Base-by-base conservation (phyloP, 2,797 vertebrate species). In the Syngnathus acus region DNA sequence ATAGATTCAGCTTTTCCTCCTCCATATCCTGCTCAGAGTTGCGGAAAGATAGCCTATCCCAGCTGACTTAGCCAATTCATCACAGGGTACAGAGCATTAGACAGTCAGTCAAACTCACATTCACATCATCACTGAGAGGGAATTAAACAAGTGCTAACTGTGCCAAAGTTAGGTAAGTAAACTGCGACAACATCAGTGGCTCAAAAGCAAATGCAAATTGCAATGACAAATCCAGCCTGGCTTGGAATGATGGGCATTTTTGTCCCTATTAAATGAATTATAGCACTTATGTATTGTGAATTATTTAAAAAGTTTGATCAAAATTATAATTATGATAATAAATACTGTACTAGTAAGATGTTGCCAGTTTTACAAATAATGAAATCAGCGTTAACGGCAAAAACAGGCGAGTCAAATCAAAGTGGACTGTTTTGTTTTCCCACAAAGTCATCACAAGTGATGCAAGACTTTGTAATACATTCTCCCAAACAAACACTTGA, bases 401-500 rank as follows among this genome's bases (percentile, higher is more conserved):
- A 59, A 65, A 80, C 78, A 73, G 61, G 21, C 10, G 11, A 76
- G 67, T 81, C 40, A 68, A 80, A 79, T 78, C 65, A 59, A 55
- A 72, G 67, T 7, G 3, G 64, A 72, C 61, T 81, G 69, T 85
- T 83, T 82, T 79, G 53, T 65, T 79, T 61, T 55, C 61, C 69
- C 75, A 72, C 70, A 78, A 77, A 82, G 68, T 67, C 75, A 73
- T 70, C 62, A 64, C 37, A 74, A 77, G 66, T 86, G 86, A 86
- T 81, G 84, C 84, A 88, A 86, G 75, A 61, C 69, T 57, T 48
- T 82, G 84, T 70, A 86, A 86, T 26, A 14, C 62, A 54, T 42
- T 21, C 40, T n/a, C 68, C 17, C 50, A 53, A 21, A 53, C 51
- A 53, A 32, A 48, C 59, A 67, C 51, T 55, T 19, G 14, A 21